These are phyloP conservation scores for Peromyscus aztecus DNA, from an alignment of 2,797 vertebrate species.

Conservation along the genomic window DNA sequence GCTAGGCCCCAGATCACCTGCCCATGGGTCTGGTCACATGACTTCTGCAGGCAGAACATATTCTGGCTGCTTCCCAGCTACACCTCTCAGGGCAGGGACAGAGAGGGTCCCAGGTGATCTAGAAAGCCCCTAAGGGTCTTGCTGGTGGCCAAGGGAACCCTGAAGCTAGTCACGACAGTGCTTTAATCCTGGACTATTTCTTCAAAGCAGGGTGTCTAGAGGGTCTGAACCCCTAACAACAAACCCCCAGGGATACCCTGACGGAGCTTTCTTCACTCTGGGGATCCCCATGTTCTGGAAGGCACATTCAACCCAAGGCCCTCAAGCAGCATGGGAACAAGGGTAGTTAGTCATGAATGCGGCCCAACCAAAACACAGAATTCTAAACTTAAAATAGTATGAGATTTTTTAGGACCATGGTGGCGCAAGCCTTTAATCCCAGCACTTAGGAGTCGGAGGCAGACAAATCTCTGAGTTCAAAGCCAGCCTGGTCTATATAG, in stretches of 20 bases:
- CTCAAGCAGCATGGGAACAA: neutral
- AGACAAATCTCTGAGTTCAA: neutral
- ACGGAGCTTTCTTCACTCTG: neutral
- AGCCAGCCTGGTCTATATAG: neutral
- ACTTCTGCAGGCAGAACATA: neutral
- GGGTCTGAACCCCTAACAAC: neutral
- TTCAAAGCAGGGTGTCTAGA: neutral
- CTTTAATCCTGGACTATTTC: neutral
- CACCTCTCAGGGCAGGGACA: neutral
- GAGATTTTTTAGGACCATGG: neutral
- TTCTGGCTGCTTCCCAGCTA: neutral
- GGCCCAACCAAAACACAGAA: neutral
- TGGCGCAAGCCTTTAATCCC: neutral
- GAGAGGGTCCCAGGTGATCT: neutral
- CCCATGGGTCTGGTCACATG: neutral
- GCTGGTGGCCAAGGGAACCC: neutral
- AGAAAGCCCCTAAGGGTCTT: neutral
- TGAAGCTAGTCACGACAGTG: accelerated
- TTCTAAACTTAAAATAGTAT: neutral
- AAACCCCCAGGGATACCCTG: neutral
- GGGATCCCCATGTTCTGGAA: no score
- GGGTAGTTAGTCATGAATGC: neutral
- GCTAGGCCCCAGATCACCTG: neutral
- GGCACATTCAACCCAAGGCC: neutral
- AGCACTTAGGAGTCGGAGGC: neutral